Base-by-base conservation (phyloP, 1,140 invertebrate genomes). In the Nasonia vitripennis region DNA sequence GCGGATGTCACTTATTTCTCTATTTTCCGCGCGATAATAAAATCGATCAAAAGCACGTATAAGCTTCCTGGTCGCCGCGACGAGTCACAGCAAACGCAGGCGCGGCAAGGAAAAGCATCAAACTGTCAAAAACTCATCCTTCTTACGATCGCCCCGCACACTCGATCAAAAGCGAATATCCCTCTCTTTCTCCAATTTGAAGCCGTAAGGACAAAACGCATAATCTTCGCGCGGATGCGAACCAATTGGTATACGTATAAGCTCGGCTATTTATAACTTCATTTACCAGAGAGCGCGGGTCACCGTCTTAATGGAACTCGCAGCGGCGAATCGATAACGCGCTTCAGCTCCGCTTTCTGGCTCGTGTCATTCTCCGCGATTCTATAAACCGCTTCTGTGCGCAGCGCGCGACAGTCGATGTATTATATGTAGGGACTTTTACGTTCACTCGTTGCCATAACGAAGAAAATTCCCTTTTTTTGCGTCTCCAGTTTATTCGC, bases 291-390 rank as follows among this genome's bases (percentile, higher is more conserved):
- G 34, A 37, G 11, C 37, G 48, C 75, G 75, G 41, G 27, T 31
- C 48, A 41, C 14, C 75, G 48, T 78, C 75, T 78, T 78, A 51
- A 78, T 78, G 48, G 75, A 78, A 48, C 75, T 55, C 45, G 41
- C 2, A 27, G 74, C 10, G n/a, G n/a, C 75, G 2, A 55, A 78
- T 78, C 75, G 75, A 78, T 78, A 48, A 27, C 27, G 41, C 88
- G 91, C 92, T 94, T n/a, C 37, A 34, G 37, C 74, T 45, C 20
- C n/a, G 68, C 68, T 31, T 34, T 34, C 23, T 31, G 20, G 17
- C 37, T 34, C 14, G 74, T 75, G 74, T 75, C 20, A 75, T 45
- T 75, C 17, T 41, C 37, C 74, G 17, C 37, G 74, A 20, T 75
- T 41, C 41, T 62, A 37, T 37, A 20, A n/a, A 62, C 12, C 48